Base-by-base conservation (phyloP, 2,113 vertebrate genomes). In the Zapornia atra region DNA sequence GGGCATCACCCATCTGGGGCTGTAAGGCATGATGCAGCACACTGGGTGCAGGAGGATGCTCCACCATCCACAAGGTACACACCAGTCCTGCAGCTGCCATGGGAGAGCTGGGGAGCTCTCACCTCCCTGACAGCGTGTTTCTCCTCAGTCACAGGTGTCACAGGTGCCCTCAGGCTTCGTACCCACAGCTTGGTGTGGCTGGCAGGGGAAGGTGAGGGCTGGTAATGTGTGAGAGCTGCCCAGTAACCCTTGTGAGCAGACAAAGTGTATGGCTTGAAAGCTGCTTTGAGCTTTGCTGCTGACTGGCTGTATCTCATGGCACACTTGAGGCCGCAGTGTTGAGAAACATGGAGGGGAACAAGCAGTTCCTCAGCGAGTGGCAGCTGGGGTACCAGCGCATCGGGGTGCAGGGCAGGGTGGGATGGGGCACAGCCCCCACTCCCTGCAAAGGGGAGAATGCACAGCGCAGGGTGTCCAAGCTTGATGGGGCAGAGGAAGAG, bases 211-310 rank as follows among this genome's bases (percentile, higher is more conserved):
- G 50, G 3, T 1, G 33, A 1, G 2, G 44, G 36, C 60, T 6
- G 2, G 60, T 10, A 25, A 5, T 12, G 2, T 0, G 5, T 2
- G 15, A n/a, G 42, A 26, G 26, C 53, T 2, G 57, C 44, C 1
- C 44, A 3, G 3, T 33, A 44, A 13, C 86, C 65, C 69, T 33
- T 2, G 5, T 2, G 2, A 59, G 69, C 9, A 3, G 53, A 59
- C 42, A 15, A 8, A 33, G 31, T 4, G 3, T 6, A 50, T 0
- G 5, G 11, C 42, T 33, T 26, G 19, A 17, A 34, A 51, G 34
- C 42, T 12, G 0, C 59, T 63, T 14, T 2, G 68, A 34, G 60
- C 68, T 40, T 51, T 19, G 57, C 65, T 18, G n/a, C 2, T 12
- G 46, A 5, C 24, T 66, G 16, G 59, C 76, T 7, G 5, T 16